Percentiles rank a stretch among this genome's conserved stretches.
Conservation (phyloP, 1,140 invertebrate genomes). For the Brachionus rubens region DNA sequence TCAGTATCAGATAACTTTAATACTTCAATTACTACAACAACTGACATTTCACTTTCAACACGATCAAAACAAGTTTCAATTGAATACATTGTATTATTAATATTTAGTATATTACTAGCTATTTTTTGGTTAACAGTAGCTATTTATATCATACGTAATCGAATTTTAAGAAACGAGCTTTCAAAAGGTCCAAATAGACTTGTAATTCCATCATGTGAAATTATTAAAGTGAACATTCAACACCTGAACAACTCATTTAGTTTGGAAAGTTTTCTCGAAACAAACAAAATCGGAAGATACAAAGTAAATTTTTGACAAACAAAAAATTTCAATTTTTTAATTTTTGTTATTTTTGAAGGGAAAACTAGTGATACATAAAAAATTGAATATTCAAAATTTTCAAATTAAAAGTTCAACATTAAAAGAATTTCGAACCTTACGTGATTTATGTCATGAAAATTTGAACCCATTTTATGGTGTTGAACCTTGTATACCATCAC, state of each 20-base stretch:
- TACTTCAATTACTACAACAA: too few relatives aligned
- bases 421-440: conserved; percentile 72
- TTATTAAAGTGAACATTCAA: too few relatives aligned
- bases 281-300: background rate
- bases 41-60: too few relatives aligned
- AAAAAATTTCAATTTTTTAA: too few relatives aligned
- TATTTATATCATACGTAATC: conserved; percentile 47
- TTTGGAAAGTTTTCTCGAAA: too few relatives aligned
- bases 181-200: conserved; percentile 56
- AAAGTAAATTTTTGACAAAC: background rate
- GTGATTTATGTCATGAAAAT: conserved; percentile 70
- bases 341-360: conserved; percentile 65
- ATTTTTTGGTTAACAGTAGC: background rate
- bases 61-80: too few relatives aligned
- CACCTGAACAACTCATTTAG: too few relatives aligned
- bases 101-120: background rate
- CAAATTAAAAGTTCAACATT: conserved; percentile 75
- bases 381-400: conserved; percentile 63
- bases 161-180: conserved; percentile 51
- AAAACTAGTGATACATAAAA: conserved; percentile 78
- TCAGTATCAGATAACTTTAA: too few relatives aligned
- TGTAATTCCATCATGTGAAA: conserved; percentile 52
- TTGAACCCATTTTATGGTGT: conserved; percentile 76
- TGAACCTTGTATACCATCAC: conserved; percentile 67
- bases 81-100: too few relatives aligned